Evolutionary conservation across 2,797 vertebrate species (phyloP), one percentile per base, ranked within the genome.

Genomic region (Rhyacichthys aspro): DNA sequence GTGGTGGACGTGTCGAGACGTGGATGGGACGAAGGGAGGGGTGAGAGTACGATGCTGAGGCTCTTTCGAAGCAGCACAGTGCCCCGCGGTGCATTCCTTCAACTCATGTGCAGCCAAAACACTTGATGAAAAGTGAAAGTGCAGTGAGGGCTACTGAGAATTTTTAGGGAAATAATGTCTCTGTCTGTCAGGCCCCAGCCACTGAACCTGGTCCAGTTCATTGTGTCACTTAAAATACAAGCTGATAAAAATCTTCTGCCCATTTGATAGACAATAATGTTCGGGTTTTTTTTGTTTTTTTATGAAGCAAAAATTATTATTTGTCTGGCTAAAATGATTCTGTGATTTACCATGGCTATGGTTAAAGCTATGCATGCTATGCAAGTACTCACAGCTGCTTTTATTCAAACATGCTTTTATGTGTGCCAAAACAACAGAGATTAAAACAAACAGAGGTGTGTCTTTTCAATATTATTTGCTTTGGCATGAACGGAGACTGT

Each of bases 41-140:
- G 12, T 7, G n/a, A 41, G 7, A 46, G 50, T n/a, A 44, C 7
- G 53, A 67, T 49, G 69, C 50, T 36, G 55, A 28, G 23, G 23
- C 23, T 59, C 72, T 79, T 66, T 55, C 55, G 52, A 81, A 87
- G 75, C 84, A 59, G 59, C 64, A 78, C 79, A 81, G 67, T 78
- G 76, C 86, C 86, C 79, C 6, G 55, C 39, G 71, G 86, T 78
- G 81, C 80, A 91, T 91, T 90, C 88, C 81, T 89, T 72, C 73
- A 76, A 58, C 65, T 67, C 46, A 12, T 78, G 72, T 79, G 69
- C 75, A 84, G 82, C 86, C 76, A 78, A 74, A 78, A 84, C 62
- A 65, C 53, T 80, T 82, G 76, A 86, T 88, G 84, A 80, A 83
- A 88, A 86, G 69, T 81, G 76, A 85, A 87, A 86, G 83, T 82